phyloP scores from a whole-genome alignment of 2,113 vertebrate species.

The Atlantisia rogersi region DNA sequence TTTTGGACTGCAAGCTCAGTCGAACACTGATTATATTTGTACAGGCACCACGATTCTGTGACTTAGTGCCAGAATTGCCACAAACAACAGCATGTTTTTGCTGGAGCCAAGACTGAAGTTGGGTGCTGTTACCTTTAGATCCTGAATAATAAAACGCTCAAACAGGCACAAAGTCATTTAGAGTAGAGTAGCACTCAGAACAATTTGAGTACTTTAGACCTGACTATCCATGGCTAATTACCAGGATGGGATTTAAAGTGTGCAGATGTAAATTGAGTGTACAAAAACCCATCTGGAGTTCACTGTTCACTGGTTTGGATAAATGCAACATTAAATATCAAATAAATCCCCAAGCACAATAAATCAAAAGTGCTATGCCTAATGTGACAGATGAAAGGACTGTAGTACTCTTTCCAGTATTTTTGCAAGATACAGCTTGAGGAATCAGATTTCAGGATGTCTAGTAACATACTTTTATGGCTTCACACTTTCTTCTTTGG shows the following conservation, averaged over 20 bases:
- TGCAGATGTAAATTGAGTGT: neutral
- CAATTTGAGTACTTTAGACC: neutral
- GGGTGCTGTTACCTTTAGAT: neutral
- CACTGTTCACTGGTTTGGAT: conserved; percentile 21
- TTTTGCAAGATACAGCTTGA: neutral
- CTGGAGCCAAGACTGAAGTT: neutral
- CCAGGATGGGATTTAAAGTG: neutral
- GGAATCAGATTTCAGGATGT: neutral
- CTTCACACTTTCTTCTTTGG: neutral
- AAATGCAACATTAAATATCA: conserved; percentile 33
- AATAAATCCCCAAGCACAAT: neutral
- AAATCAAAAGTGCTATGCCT: neutral
- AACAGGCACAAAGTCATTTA: neutral
- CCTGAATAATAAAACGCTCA: neutral
- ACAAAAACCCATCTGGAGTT: conserved; percentile 8
- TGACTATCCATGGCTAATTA: conserved; percentile 28
- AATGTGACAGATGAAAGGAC: neutral
- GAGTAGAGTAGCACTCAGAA: neutral
- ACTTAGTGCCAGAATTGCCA: neutral
- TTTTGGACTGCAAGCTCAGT: neutral
- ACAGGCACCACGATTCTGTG: neutral
- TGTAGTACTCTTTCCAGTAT: neutral
- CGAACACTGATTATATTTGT: neutral
- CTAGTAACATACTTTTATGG: neutral
- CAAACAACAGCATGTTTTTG: neutral